Evolutionary conservation across 2,113 vertebrate genomes (phyloP), one percentile per base, ranked within the genome.

Genomic region (Galemys pyrenaicus): DNA sequence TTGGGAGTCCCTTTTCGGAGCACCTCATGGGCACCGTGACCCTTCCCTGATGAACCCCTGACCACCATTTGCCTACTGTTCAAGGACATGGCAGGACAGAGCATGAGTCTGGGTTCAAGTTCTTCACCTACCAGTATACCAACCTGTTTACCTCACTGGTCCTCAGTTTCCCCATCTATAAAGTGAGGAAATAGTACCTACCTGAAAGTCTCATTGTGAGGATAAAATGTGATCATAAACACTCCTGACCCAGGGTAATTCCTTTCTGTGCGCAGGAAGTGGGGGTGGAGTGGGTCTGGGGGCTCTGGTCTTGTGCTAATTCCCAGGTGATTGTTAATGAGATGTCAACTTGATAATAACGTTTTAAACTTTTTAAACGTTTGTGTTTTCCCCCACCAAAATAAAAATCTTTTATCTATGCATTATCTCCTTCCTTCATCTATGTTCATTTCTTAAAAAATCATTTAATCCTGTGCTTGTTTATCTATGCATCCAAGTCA

Each of bases 1-100:
- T 0, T 9, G 56, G 65, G 24, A 26, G 28, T n/a, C 17, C 39
- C 11, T 19, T 16, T 30, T 16, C 6, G 1, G n/a, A 7, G 32
- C 15, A 8, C 0, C 46, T 24, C 1, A 10, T 1, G n/a, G n/a
- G 2, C 13, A 5, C 5, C 56, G 82, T 12, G 35, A 7, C 44
- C 56, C 44, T 87, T 93, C 30, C 51, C 24, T 62, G 0, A 1
- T 13, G 28, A 30, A 11, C 20, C 15, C 6, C 16, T 24, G 44
- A 13, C 10, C 3, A 19, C 37, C 28, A 22, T 37, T 65, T 81
- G 26, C 16, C 3, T 9, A 24, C 2, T 6, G 24, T 60, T 83
- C 65, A 12, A 62, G 24, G 83, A n/a, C 35, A 6, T 26, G 19
- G 65, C 49, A 3, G 22, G 10, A 3, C 20, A 32, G 51, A 13